Evolutionary conservation across 2,113 vertebrate genomes (phyloP), one percentile per base, ranked within the genome.

Genomic region (Ceyx cyanopectus): DNA sequence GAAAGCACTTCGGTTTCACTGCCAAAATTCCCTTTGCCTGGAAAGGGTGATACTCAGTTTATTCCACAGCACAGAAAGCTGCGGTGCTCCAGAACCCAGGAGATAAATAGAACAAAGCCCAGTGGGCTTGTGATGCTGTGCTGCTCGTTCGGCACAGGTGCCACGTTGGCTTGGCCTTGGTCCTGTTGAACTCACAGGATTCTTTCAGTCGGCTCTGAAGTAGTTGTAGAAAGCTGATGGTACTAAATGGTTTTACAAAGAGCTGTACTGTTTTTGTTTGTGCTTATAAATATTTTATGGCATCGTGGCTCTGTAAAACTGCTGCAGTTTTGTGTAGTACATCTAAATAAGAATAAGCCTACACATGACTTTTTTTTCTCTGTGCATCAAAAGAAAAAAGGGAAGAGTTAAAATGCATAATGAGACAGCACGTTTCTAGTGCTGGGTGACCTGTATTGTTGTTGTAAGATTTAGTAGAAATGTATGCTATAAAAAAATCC

Each of bases 231-330:
- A 78, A 69, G 54, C 54, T 81, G 83, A 21, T 48, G 61, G 46
- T 41, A 56, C 56, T 73, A 82, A 91, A 93, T 34, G 56, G 65
- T 58, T 90, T 89, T 85, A 83, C 48, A 80, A 87, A 89, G 72
- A 83, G 30, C 41, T 83, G 27, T 63, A n/a, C 57, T 85, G 77
- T 22, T 81, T 94, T 93, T 65, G n/a, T 93, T 92, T 94, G 78
- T 84, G 62, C 65, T 95, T 82, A 92, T 89, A 87, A 94, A 91
- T 85, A 61, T 87, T 89, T 87, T 48, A 89, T 91, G 81, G 51
- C 34, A 73, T 74, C 37, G 2, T 41, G 48, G 45, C 22, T 78
- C 54, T 73, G 58, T 72, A 54, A 92, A 95, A 89, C 66, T 69
- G 84, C 40, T n/a, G n/a, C 9, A n/a, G 70, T 74, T 93, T 92